Base-by-base conservation (phyloP, 1,140 invertebrate genomes). In the Plutomurus gul region DNA sequence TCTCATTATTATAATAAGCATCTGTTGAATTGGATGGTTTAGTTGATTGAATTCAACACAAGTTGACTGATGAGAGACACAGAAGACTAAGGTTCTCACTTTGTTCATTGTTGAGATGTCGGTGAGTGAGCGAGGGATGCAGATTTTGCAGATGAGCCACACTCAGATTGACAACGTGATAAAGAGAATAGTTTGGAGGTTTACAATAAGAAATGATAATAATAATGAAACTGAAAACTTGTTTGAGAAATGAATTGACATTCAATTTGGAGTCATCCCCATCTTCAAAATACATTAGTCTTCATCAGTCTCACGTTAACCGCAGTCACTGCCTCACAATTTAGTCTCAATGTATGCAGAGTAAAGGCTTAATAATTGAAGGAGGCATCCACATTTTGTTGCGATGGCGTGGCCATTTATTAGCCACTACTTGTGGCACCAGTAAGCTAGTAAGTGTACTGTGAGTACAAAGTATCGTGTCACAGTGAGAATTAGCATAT, bases 21-120 rank as follows among this genome's bases (percentile, higher is more conserved):
- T n/a, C n/a, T n/a, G n/a, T n/a, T n/a, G n/a, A n/a, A n/a, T n/a
- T 56, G 60, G n/a, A n/a, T n/a, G n/a, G n/a, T n/a, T n/a, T n/a
- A n/a, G n/a, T n/a, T n/a, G n/a, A n/a, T n/a, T n/a, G n/a, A n/a
- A n/a, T n/a, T n/a, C n/a, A n/a, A n/a, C n/a, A n/a, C n/a, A n/a
- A n/a, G n/a, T n/a, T n/a, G n/a, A n/a, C n/a, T n/a, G n/a, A 51
- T 51, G 20, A 51, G 11, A 22, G 47, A 51, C 25, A 75, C 79
- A 78, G 37, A 77, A 81, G 36, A 18, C n/a, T n/a, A n/a, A n/a
- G n/a, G n/a, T n/a, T 30, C 47, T 51, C 47, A 51, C 47, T 51
- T 51, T 22, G 47, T 51, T 51, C 47, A 22, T 22, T 11, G 47
- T 51, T 51, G 47, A 22, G 47, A 18, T n/a, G 20, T 18, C 20